These are phyloP conservation scores for Anoura caudifer DNA, from an alignment of 2,113 vertebrate genomes.

Conservation along the genomic window DNA sequence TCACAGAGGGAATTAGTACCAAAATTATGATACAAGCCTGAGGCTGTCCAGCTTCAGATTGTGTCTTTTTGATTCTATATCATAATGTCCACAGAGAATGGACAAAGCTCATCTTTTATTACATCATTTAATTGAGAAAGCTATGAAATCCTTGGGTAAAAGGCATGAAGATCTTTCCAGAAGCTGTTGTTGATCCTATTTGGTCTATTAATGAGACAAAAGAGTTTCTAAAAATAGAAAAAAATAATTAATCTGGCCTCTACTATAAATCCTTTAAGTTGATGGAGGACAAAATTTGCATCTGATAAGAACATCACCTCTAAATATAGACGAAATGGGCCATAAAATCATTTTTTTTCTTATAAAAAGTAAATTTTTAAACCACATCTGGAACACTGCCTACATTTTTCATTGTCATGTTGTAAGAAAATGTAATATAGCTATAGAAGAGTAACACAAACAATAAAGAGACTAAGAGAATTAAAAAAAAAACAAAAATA, in stretches of 20 bases:
- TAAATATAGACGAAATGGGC: neutral
- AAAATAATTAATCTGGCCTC: neutral
- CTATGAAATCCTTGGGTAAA: neutral
- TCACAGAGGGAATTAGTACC: neutral
- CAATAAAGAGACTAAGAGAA: neutral
- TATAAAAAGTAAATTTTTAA: conserved; percentile 19
- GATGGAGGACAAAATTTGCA: neutral
- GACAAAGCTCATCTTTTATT: neutral
- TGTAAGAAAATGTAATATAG: neutral
- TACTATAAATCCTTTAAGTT: neutral
- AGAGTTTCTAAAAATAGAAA: neutral
- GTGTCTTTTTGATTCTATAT: neutral
- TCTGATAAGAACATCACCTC: neutral
- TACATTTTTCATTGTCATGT: neutral
- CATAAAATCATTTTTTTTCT: neutral
- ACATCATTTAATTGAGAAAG: conserved; percentile 14
- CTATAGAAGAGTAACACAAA: neutral
- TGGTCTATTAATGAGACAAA: neutral
- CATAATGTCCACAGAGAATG: neutral
- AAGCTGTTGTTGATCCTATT: neutral
- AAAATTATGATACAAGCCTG: neutral
- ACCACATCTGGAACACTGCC: neutral
- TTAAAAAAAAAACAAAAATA: neutral
- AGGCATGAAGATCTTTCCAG: neutral
- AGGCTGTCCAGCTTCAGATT: neutral